A percentile compares a stretch with the other conserved stretches of the same genome.
These are phyloP conservation scores for Drosophila paucipuncta DNA, from an alignment of 2,888 invertebrate genomes.

Conservation along the genomic window DNA sequence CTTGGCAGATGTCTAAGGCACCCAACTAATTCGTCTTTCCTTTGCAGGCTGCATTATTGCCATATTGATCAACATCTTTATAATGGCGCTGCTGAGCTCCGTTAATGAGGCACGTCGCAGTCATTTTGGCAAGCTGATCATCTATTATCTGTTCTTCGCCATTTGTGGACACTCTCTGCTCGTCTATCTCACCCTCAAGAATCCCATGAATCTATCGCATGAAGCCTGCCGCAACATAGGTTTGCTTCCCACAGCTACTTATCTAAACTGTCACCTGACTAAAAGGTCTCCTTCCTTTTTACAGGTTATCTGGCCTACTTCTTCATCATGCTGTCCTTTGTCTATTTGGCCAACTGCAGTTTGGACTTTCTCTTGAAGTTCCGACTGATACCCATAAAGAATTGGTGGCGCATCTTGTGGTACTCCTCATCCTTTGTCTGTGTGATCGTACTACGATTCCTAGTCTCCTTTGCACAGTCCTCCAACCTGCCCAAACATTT, in stretches of 20 bases:
- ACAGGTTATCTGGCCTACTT: conserved; percentile 79
- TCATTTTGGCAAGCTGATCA: conserved; percentile 77
- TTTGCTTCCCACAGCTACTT: conserved; percentile 1
- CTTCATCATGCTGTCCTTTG: conserved; percentile 76
- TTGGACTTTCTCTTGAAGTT: conserved; percentile 76
- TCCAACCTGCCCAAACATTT: conserved; percentile 66
- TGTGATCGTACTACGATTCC: conserved; percentile 65
- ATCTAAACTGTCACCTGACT: too few relatives aligned
- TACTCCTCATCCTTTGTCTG: conserved; percentile 51
- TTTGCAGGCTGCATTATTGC: conserved; percentile 71
- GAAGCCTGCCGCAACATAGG: conserved; percentile 76
- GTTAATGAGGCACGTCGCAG: conserved; percentile 74
- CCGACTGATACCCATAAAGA: conserved; percentile 52
- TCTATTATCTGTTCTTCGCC: conserved; percentile 70
- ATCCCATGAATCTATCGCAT: conserved; percentile 76
- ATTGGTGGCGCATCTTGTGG: conserved; percentile 69
- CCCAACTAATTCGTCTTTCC: neutral
- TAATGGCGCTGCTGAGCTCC: conserved; percentile 69
- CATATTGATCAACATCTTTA: conserved; percentile 73
- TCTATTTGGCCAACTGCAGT: conserved; percentile 74
- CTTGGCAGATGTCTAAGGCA: accelerated
- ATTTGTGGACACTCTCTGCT: conserved; percentile 69
- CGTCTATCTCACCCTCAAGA: conserved; percentile 77
- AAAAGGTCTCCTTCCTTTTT: too few relatives aligned
- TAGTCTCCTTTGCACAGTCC: conserved; percentile 75